Conservation (phyloP, 2,797 vertebrate species). For the Sebastes itinus region DNA sequence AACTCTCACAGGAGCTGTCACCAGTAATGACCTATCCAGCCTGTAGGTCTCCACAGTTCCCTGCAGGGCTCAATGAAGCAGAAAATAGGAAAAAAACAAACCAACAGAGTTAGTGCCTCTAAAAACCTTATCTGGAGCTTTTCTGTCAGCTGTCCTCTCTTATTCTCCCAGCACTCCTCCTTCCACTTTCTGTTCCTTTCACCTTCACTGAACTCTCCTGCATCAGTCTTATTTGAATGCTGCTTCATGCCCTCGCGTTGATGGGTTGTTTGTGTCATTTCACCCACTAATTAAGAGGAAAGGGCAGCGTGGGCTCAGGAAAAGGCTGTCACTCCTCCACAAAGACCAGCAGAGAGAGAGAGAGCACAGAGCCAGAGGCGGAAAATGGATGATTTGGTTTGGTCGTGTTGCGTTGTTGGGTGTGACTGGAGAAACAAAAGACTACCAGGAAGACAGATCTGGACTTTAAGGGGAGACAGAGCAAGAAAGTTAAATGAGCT, state of each 20-base stretch:
- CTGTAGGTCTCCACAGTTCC: constrained; percentile 33
- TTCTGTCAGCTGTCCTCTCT: constrained; percentile 16
- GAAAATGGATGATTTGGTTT: constrained; percentile 26
- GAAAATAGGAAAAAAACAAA: constrained; percentile 70
- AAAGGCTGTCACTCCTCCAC: constrained; percentile 21
- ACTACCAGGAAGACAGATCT: not conserved
- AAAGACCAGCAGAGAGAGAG: constrained; percentile 17
- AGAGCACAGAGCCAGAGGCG: not conserved
- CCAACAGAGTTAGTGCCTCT: constrained; percentile 26
- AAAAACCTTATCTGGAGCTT: constrained; percentile 23
- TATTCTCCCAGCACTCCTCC: not conserved
- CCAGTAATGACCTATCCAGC: constrained; percentile 59
- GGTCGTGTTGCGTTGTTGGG: not conserved
- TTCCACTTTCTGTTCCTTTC: constrained; percentile 21
- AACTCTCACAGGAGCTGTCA: constrained; percentile 35
- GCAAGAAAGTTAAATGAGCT: not conserved
- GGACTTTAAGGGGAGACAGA: not conserved
- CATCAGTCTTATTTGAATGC: constrained; percentile 26
- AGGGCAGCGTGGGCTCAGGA: constrained; percentile 37
- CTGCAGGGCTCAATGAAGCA: constrained; percentile 60
- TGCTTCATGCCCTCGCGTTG: constrained; percentile 5
- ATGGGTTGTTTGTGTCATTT: constrained; percentile 47
- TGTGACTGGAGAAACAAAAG: constrained; percentile 15
- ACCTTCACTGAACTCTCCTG: constrained; percentile 30
- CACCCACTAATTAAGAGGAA: constrained; percentile 55